Conservation (phyloP, 2,113 vertebrate species). For the Menidia beryllina region DNA sequence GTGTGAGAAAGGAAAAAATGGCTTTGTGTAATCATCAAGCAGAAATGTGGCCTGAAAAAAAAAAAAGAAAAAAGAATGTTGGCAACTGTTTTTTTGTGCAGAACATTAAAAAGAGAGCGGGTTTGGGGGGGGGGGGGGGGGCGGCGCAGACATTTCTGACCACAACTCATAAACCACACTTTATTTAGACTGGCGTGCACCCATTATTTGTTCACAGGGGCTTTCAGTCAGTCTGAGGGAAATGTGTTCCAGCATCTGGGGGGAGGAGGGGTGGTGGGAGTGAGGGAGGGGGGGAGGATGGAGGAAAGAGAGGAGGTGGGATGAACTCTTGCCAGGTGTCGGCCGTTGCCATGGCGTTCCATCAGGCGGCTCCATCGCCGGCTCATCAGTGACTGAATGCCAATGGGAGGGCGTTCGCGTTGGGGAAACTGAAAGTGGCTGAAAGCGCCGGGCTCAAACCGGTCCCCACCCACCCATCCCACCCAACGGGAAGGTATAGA, state of each 20-base stretch:
- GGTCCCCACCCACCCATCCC: slow-evolving; percentile 31
- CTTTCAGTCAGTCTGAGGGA: slow-evolving; percentile 96
- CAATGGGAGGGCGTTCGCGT: slow-evolving; percentile 78
- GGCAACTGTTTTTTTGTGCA: slow-evolving; percentile 86
- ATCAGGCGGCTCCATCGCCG: slow-evolving; percentile 92
- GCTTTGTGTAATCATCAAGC: slow-evolving; percentile 90
- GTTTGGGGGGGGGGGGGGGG: slow-evolving; percentile 73
- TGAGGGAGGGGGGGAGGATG: slow-evolving; percentile 59
- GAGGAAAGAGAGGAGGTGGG: slow-evolving; percentile 63
- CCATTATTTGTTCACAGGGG: slow-evolving; percentile 97
- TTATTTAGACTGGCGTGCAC: slow-evolving; percentile 94
- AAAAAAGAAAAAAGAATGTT: slow-evolving; percentile 79
- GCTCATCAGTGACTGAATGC: slow-evolving; percentile 90
- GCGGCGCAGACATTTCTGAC: slow-evolving; percentile 93
- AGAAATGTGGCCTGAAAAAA: slow-evolving; percentile 81
- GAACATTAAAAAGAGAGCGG: slow-evolving; percentile 88
- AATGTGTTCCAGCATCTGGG: slow-evolving; percentile 90
- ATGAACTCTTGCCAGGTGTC: slow-evolving; percentile 88
- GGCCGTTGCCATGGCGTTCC: slow-evolving; percentile 95
- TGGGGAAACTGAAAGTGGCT: slow-evolving; percentile 64
- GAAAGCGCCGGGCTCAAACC: slow-evolving; percentile 70
- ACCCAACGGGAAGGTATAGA: slow-evolving; percentile 58
- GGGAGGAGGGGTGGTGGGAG: slow-evolving; percentile 80
- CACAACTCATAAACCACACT: slow-evolving; percentile 94
- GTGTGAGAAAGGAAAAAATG: slow-evolving; percentile 88